Evolutionary conservation across 2,113 vertebrate genomes (phyloP).

Genomic region (Nyctibius bracteatus): DNA sequence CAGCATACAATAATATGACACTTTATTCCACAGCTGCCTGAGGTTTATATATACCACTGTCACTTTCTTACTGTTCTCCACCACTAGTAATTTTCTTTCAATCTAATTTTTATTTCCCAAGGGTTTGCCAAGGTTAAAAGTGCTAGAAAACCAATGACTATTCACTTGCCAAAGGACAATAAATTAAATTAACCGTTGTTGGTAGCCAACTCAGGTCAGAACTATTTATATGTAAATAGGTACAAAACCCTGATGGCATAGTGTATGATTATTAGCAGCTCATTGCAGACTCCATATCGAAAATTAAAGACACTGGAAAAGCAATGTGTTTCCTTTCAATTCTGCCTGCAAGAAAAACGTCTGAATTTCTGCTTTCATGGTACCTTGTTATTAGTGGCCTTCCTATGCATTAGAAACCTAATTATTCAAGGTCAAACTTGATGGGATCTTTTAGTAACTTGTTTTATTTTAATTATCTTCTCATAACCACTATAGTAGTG

Average conservation of each 20-base stretch:
- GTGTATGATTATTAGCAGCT: constrained; percentile 63
- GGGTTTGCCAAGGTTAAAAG: constrained; percentile 80
- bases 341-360: constrained; percentile 26
- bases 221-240: constrained; percentile 82
- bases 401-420: neutral
- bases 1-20: constrained; percentile 73
- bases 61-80: constrained; percentile 77
- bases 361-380: neutral
- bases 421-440: constrained; percentile 14
- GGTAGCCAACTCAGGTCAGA: constrained; percentile 68
- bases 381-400: neutral
- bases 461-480: constrained; percentile 7
- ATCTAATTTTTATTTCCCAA: constrained; percentile 85
- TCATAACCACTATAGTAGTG: neutral
- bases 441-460: neutral
- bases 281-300: constrained; percentile 48
- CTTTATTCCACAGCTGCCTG: constrained; percentile 68
- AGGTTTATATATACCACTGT: constrained; percentile 82
- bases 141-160: constrained; percentile 75
- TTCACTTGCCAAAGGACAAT: constrained; percentile 75
- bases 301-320: constrained; percentile 42
- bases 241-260: constrained; percentile 49
- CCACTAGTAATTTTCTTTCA: constrained; percentile 80
- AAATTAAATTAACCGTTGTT: constrained; percentile 79
- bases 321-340: neutral